These are phyloP conservation scores for Phyllotreta striolata DNA, from an alignment of 2,888 invertebrate genomes.

Conservation along the genomic window DNA sequence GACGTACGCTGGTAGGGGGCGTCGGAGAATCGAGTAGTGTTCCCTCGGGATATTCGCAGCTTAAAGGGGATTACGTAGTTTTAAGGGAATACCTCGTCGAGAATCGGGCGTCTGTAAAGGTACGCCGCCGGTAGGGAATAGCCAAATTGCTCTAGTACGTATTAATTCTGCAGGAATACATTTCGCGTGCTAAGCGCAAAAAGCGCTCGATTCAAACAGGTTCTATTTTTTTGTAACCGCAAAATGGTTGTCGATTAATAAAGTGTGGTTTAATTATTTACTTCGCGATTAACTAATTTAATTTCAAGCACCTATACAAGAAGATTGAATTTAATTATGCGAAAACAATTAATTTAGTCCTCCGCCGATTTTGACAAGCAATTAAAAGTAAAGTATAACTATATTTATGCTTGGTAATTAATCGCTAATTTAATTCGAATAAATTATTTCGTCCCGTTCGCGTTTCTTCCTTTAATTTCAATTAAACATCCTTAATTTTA, in stretches of 20 bases:
- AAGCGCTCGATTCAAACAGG: not conserved
- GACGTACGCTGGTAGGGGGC: conserved; percentile 28
- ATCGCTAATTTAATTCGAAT: no score
- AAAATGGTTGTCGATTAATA: no score
- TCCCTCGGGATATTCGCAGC: conserved; percentile 30
- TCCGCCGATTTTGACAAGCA: no score
- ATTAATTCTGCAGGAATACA: conserved; percentile 26
- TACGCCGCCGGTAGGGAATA: conserved; percentile 20
- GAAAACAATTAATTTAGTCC: no score
- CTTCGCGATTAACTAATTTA: no score
- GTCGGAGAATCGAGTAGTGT: conserved; percentile 29
- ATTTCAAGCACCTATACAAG: no score
- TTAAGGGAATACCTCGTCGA: conserved; percentile 28
- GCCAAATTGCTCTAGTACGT: conserved; percentile 15
- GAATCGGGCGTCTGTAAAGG: conserved; percentile 27
- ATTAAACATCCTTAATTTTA: conserved; percentile 5
- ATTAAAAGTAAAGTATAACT: no score
- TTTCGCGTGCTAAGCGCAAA: conserved; percentile 9
- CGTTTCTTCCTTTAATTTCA: not conserved
- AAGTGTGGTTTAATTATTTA: no score
- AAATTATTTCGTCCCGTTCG: no score
- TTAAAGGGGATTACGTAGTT: conserved; percentile 33
- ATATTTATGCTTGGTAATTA: no score
- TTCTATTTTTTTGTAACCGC: no score
- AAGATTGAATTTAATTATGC: no score